Evolutionary conservation across 2,797 vertebrate species (phyloP).

Genomic region (Chelonia mydas): DNA sequence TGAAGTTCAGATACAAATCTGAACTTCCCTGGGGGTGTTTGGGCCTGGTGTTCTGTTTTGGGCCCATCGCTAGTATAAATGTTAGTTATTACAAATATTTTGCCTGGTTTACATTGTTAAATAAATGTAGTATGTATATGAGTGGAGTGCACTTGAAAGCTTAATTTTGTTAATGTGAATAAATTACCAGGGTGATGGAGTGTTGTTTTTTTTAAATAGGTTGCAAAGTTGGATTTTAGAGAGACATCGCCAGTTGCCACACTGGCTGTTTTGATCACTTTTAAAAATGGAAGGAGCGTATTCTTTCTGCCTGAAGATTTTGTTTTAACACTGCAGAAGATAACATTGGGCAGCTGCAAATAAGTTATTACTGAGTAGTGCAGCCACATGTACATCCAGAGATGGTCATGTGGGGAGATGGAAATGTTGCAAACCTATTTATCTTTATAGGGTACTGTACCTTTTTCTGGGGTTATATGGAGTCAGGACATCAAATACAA

Average conservation of each 20-base stretch:
- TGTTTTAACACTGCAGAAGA: neutral
- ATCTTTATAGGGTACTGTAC: neutral
- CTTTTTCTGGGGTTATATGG: rapidly evolving
- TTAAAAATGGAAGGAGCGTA: constrained; percentile 2
- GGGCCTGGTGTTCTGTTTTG: neutral
- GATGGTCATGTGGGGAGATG: neutral
- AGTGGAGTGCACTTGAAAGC: neutral
- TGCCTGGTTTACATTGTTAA: neutral
- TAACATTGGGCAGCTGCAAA: neutral
- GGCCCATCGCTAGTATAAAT: neutral
- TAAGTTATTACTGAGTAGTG: neutral
- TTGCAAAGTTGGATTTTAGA: constrained; percentile 2
- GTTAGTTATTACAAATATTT: neutral
- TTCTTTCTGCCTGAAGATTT: neutral
- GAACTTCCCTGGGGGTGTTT: neutral
- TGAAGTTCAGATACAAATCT: neutral
- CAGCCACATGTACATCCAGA: neutral
- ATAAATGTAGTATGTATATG: neutral
- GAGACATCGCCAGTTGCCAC: neutral
- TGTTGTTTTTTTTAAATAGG: neutral
- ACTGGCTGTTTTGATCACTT: neutral
- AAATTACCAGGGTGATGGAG: neutral
- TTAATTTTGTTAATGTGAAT: neutral
- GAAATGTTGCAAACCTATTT: neutral
- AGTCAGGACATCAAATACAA: neutral